Evolutionary conservation across 2,113 vertebrate genomes (phyloP).

Genomic region (Gymnorhina tibicen): DNA sequence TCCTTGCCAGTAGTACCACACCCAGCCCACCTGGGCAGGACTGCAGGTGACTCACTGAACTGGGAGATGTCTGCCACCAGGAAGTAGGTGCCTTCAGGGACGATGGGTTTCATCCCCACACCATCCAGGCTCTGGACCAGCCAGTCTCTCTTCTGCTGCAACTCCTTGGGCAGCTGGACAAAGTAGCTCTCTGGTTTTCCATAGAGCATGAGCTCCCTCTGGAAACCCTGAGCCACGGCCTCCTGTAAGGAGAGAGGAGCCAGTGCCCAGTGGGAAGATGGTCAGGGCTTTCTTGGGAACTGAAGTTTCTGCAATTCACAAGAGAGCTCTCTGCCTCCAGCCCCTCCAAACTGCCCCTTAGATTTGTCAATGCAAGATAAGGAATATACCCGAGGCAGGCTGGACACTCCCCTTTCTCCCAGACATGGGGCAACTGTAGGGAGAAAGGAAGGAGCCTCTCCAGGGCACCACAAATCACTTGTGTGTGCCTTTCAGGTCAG

Average conservation of each 20-base stretch:
- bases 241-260: slow-evolving; percentile 72
- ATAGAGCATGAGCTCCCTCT: slow-evolving; percentile 75
- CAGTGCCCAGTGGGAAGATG: neutral
- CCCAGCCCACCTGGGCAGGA: neutral
- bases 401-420: neutral
- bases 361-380: neutral
- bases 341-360: neutral
- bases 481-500: neutral
- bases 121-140: slow-evolving; percentile 76
- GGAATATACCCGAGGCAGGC: neutral
- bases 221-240: slow-evolving; percentile 82
- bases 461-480: neutral
- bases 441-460: neutral
- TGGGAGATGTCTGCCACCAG: slow-evolving; percentile 85
- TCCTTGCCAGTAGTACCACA: neutral
- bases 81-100: slow-evolving; percentile 90
- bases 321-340: neutral
- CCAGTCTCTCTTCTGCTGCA: slow-evolving; percentile 78
- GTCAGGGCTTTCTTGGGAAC: neutral
- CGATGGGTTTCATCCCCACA: slow-evolving; percentile 81
- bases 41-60: slow-evolving; percentile 79
- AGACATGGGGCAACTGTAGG: neutral
- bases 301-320: neutral
- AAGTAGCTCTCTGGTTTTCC: slow-evolving; percentile 90
- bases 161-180: slow-evolving; percentile 69